Evolutionary conservation across 2,888 invertebrate species (phyloP), one percentile per base, ranked within the genome.

Genomic region (Nowickia ferox): DNA sequence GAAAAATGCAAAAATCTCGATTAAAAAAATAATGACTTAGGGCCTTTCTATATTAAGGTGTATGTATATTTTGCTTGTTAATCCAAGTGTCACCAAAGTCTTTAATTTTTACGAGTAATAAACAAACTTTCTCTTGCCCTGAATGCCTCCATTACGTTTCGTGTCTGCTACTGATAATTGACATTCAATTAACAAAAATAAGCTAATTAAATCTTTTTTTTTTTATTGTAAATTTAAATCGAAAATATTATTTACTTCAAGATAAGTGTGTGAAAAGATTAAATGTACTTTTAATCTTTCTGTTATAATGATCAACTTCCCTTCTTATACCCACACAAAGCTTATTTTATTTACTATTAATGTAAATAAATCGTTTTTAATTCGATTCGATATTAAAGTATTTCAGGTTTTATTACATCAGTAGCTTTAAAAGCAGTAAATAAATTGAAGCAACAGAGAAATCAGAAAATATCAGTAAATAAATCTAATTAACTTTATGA

Each of bases 191-290:
- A 71, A 75, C 82, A 51, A 78, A 55, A 61, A 59, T 17, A 57
- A 74, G 81, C 61, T 84, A 84, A 79, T 75, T 72, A 48, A 55
- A 48, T 38, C 17, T 65, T 65, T 46, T 40, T 71, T n/a, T 74
- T 15, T 75, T 10, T 44, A 55, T 65, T 46, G 9, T 17, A 51
- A 53, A 63, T 65, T 80, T 65, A 11, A 53, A 53, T 22, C 19
- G 13, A 44, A 57, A 63, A 75, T 57, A 40, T 38, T 17, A 15
- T 38, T 46, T 68, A 3, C 40, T 19, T 53, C n/a, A 11, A 61
- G 51, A 51, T 42, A 51, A 48, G 38, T 71, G 22, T 44, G 3
- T 42, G 53, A 75, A 30, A 8, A 55, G 55, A 76, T 57, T 76
- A 48, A 30, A 30, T 30, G 4, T 44, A 51, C 40, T 38, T 13